Evolutionary conservation across 2,888 invertebrate genomes (phyloP).

Genomic region (Agriopis marginaria): DNA sequence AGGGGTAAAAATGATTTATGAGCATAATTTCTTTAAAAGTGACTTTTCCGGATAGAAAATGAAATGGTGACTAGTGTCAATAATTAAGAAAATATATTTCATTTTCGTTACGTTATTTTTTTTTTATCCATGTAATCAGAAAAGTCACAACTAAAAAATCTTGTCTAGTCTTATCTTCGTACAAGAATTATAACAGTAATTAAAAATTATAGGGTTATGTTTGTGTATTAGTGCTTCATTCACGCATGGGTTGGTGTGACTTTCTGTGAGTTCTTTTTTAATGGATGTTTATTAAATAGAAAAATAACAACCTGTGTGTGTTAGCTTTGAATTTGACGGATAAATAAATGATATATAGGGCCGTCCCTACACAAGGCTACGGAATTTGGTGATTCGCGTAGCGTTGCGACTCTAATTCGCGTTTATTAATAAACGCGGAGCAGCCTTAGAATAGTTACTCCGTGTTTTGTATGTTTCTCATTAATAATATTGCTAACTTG

Average conservation of each 20-base stretch:
- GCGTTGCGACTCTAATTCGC: background rate
- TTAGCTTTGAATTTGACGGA: background rate
- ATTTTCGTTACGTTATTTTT: conserved; percentile 1
- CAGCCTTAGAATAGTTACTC: too few relatives aligned
- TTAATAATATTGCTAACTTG: too few relatives aligned
- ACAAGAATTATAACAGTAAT: conserved; percentile 5
- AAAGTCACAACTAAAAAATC: background rate
- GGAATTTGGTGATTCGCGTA: background rate
- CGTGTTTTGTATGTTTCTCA: too few relatives aligned
- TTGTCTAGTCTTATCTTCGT: conserved; percentile 4
- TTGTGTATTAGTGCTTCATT: background rate
- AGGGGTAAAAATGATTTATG: conserved; percentile 31
- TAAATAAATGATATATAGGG: background rate
- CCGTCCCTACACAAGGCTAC: background rate
- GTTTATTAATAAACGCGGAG: too few relatives aligned
- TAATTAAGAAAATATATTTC: background rate
- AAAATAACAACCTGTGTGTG: background rate
- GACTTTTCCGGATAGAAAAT: conserved; percentile 26
- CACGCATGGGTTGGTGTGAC: background rate
- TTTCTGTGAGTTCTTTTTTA: background rate
- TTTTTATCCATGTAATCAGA: background rate
- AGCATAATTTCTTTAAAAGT: conserved; percentile 11
- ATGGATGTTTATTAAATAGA: background rate
- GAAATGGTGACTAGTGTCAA: background rate
- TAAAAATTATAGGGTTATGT: background rate